Conservation (phyloP, 2,797 vertebrate genomes). For the Xyrichtys novacula region DNA sequence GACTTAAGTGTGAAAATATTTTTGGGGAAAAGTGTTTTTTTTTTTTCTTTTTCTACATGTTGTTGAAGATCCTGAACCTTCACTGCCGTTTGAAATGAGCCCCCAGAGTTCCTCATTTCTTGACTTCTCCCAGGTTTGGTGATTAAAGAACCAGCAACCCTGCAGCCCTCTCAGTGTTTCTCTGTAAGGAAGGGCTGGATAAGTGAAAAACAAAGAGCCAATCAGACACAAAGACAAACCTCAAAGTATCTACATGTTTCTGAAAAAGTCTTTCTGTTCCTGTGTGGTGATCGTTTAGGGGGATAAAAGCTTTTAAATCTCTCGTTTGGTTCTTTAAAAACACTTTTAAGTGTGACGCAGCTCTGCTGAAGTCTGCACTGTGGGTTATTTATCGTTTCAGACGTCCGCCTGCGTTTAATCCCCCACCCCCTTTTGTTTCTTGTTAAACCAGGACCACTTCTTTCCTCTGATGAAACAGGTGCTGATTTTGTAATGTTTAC, state of each 20-base stretch:
- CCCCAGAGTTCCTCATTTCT: neutral
- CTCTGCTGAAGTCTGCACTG: neutral
- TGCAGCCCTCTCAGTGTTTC: neutral
- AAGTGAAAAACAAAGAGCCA: neutral
- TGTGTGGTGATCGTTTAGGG: neutral
- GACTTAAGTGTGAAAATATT: slow-evolving; percentile 2
- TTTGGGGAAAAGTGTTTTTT: neutral
- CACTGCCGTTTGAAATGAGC: slow-evolving; percentile 33
- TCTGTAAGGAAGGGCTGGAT: neutral
- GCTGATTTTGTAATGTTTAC: slow-evolving; percentile 86
- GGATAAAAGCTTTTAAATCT: neutral
- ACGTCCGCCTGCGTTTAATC: neutral
- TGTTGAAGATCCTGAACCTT: neutral
- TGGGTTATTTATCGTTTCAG: slow-evolving; percentile 23
- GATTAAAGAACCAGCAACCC: neutral
- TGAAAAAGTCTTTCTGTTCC: neutral
- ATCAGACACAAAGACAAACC: neutral
- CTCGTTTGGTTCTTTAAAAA: neutral
- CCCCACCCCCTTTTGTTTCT: slow-evolving; percentile 28
- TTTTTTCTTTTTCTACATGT: neutral
- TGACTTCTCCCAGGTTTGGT: neutral
- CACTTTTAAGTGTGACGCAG: neutral
- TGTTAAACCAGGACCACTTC: slow-evolving; percentile 60
- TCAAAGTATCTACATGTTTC: neutral
- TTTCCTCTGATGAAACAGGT: slow-evolving; percentile 77